Evolutionary conservation across 2,888 invertebrate species (phyloP), one percentile per base, ranked within the genome.

Genomic region (Panzeria rudis): DNA sequence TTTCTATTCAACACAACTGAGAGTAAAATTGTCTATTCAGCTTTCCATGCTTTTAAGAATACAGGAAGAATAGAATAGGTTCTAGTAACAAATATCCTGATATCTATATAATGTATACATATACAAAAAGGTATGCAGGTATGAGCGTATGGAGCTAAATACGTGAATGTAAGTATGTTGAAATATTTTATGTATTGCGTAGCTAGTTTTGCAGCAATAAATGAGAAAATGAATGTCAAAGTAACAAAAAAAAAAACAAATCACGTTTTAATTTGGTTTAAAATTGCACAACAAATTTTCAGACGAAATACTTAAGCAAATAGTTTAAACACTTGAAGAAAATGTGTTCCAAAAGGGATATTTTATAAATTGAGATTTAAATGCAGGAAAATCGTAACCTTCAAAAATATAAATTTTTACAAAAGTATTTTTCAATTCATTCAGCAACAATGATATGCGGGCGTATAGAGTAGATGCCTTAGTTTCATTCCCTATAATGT

Each of bases 201-300:
- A 77, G 56, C n/a, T 69, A 61, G 41, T 56, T 59, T 54, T 25
- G 44, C 47, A 64, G 52, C 68, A 17, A 29, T 64, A 59, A 73
- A 76, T 62, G 56, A 77, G 8, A 81, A 76, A 80, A 68, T 79
- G 78, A 82, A 86, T 83, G 83, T 77, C 81, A 88, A 83, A 88
- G 89, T 89, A 90, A 88, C 89, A 91, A 89, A 89, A 89, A 90
- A 90, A 89, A 89, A 89, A 91, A 90, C 91, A 90, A 90, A 90
- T 91, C 89, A 90, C 89, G 90, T 90, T 91, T 90, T 91, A 91
- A 90, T 90, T 90, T 90, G 89, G 89, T 91, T 91, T 90, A 89
- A 90, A 90, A 90, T 90, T 88, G 88, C 88, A 87, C 86, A 87
- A 87, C 56, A 71, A 71, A 84, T 54, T 76, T 71, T 66, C 59